Evolutionary conservation across 2,888 invertebrate species (phyloP), one percentile per base, ranked within the genome.

Genomic region (Scrobipalpa costella): DNA sequence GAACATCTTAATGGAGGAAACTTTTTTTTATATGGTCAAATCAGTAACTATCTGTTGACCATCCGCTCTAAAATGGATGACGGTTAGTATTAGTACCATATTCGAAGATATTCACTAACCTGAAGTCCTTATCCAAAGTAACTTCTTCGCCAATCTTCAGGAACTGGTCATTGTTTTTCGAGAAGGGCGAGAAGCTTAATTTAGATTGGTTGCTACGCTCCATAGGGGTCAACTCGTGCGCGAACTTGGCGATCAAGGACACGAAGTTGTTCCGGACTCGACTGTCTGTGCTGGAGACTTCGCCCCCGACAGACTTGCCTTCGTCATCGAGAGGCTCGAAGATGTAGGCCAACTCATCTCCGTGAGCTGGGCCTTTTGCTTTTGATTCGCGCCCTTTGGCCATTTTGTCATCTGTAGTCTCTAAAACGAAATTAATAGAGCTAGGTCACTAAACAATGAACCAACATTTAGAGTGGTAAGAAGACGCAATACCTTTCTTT

Each of bases 341-440:
- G 72, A 96, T 85, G 73, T 94, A 95, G 0, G 94, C 93, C 33
- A 96, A 79, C 72, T 96, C 96, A 72, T 96, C 95, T 0, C 95
- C 95, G 73, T 96, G 95, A 0, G 93, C 90, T 0, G 94, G 92
- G 0, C 79, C 92, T 76, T 79, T 85, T 50, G 49, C 57, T 11
- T 40, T 57, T 50, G 38, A 49, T 2, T 40, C 36, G 7, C 47
- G 47, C 1, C 33, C 64, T 57, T 55, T 27, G 7, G 34, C 34
- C 55, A 55, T 34, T 49, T 49, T 49, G 7, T 34, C 60, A 8
- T 60, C 49, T 60, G 60, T 59, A n/a, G 33, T 8, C 17, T 40
- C 44, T 59, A 27, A 44, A 44, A 47, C 2, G 27, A 27, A 27
- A 27, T 27, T 5, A 27, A 27, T 5, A 27, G 2, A 27, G 27